Evolutionary conservation across 1,140 invertebrate species (phyloP), one percentile per base, ranked within the genome.

Genomic region (Rhizoglyphus robini): DNA sequence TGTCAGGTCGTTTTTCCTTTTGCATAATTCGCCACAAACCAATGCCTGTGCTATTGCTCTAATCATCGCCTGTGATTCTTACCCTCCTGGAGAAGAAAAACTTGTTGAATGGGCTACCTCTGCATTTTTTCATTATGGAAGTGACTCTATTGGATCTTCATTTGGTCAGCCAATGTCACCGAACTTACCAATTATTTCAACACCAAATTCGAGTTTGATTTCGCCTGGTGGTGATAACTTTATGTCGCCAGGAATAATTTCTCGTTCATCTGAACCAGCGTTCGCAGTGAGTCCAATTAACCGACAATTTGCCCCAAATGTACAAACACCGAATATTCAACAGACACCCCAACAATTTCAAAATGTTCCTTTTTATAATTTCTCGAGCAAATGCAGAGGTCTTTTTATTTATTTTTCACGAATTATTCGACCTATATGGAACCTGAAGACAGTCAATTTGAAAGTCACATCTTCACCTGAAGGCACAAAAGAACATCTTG

Each of bases 81-180:
- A 83, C 70, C 81, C 75, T 70, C 76, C 80, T 63, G 82, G 80
- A 68, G 85, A 86, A 66, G 81, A 82, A 31, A 84, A 88, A 71
- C 20, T 70, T 23, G 48, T 62, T 46, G 87, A 95, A 71, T 88
- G 88, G 84, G 92, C 93, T 3, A 86, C 87, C 1, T 82, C 88
- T 72, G 91, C 92, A 0, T 94, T 96, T 74, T 91, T 96, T 72
- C 75, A 91, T 64, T 94, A 92, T 75, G 92, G 93, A 34, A 87
- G 86, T 13, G 89, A 93, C 71, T 81, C 79, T 1, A 72, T 75
- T 30, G 54, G 65, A 51, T 36, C 15, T n/a, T 51, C 3, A 11
- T 2, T 20, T 23, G 48, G 2, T 62, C 63, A 64, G 25, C 8
- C 38, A 36, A n/a, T 29, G 13, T n/a, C 32, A 60, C 32, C 61